Evolutionary conservation across 2,113 vertebrate species (phyloP).

Genomic region (Datnioides undecimradiatus): DNA sequence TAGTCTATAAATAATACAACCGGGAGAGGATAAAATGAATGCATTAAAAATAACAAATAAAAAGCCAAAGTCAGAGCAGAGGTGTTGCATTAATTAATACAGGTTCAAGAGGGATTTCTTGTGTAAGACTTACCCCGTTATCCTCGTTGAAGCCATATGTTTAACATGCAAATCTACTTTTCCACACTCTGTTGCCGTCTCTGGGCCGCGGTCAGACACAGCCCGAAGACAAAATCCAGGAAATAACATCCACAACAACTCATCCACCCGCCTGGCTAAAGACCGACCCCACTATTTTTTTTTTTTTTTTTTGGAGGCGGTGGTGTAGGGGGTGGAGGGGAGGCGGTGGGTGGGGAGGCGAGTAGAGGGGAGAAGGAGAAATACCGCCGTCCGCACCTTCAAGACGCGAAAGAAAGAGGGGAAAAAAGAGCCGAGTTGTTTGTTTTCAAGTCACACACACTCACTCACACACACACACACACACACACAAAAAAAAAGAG

Average conservation of each 20-base stretch:
- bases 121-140: slow-evolving; percentile 66
- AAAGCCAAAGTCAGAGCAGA: background rate
- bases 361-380: background rate
- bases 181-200: slow-evolving; percentile 73
- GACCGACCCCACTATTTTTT: slow-evolving; percentile 35
- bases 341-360: background rate
- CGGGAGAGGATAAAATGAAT: background rate
- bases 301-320: background rate
- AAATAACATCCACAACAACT: slow-evolving; percentile 74
- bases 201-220: slow-evolving; percentile 51
- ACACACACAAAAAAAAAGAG: background rate
- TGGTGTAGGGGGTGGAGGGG: background rate
- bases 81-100: background rate
- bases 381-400: slow-evolving; percentile 15
- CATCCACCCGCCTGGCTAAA: slow-evolving; percentile 48
- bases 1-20: background rate
- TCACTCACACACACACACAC: slow-evolving; percentile 4
- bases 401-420: background rate
- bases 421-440: background rate
- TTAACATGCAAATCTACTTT: slow-evolving; percentile 69
- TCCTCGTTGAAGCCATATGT: slow-evolving; percentile 71
- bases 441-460: slow-evolving; percentile 42
- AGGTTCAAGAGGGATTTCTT: background rate
- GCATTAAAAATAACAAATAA: background rate
- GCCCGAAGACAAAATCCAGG: slow-evolving; percentile 61